These are phyloP conservation scores for Hypotaenidia philippensis DNA, from an alignment of 2,797 vertebrate species.

Conservation along the genomic window DNA sequence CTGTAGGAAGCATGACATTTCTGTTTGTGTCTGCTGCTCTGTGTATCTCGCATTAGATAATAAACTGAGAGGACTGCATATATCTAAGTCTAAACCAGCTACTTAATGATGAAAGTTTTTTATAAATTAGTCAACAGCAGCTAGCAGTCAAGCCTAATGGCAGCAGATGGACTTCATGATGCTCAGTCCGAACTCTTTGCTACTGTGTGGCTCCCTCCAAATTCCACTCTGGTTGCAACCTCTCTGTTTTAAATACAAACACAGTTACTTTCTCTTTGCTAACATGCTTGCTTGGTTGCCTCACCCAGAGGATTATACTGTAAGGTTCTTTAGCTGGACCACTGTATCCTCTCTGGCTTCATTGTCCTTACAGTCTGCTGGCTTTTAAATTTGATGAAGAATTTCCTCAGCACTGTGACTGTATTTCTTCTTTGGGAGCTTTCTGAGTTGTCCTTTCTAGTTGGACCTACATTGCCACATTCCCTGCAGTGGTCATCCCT, in stretches of 20 bases:
- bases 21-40: neutral
- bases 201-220: neutral
- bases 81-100: constrained; percentile 4
- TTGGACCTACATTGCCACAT: neutral
- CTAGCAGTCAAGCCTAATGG: neutral
- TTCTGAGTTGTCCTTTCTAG: neutral
- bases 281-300: neutral
- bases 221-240: neutral
- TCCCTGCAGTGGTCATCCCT: neutral
- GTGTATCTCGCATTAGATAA: neutral
- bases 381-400: neutral
- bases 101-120: neutral
- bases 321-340: neutral
- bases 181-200: neutral
- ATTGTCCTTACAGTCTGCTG: neutral
- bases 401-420: neutral
- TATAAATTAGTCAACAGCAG: neutral
- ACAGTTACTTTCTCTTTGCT: neutral
- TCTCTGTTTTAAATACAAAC: neutral
- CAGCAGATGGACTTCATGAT: constrained; percentile 2
- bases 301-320: neutral
- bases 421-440: neutral
- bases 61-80: neutral
- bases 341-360: neutral
- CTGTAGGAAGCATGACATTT: neutral